Conservation (phyloP, 2,797 vertebrate species). For the Mionectes olivaceus region DNA sequence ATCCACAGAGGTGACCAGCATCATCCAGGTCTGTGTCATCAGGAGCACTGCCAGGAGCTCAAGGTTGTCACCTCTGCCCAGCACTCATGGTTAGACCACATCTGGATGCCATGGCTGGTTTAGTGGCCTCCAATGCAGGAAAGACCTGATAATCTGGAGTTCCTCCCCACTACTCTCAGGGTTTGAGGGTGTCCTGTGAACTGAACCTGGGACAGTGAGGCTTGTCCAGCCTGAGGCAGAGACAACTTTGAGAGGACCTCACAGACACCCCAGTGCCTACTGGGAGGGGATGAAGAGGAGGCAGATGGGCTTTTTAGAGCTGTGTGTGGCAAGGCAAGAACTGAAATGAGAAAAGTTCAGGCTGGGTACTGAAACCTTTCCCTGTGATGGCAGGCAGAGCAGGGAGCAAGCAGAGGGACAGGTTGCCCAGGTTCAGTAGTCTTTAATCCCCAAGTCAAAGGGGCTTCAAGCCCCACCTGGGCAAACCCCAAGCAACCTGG, state of each 20-base stretch:
- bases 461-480: rapidly evolving
- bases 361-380: not conserved
- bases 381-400: not conserved
- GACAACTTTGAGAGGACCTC: not conserved
- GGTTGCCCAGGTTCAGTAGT: not conserved
- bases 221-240: not conserved
- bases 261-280: not conserved
- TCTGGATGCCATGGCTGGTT: rapidly evolving
- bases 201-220: not conserved
- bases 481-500: not conserved
- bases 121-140: not conserved
- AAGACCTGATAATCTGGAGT: not conserved
- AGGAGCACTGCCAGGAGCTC: not conserved
- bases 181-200: not conserved
- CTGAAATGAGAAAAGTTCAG: not conserved
- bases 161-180: not conserved
- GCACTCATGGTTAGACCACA: not conserved
- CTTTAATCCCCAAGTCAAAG: not conserved
- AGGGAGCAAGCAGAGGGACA: not conserved
- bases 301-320: rapidly evolving
- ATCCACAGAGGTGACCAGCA: rapidly evolving
- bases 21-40: not conserved
- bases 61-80: not conserved
- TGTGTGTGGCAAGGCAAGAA: rapidly evolving
- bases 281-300: not conserved